phyloP scores from a whole-genome alignment of 2,797 vertebrate species.

The Bradypus variegatus region DNA sequence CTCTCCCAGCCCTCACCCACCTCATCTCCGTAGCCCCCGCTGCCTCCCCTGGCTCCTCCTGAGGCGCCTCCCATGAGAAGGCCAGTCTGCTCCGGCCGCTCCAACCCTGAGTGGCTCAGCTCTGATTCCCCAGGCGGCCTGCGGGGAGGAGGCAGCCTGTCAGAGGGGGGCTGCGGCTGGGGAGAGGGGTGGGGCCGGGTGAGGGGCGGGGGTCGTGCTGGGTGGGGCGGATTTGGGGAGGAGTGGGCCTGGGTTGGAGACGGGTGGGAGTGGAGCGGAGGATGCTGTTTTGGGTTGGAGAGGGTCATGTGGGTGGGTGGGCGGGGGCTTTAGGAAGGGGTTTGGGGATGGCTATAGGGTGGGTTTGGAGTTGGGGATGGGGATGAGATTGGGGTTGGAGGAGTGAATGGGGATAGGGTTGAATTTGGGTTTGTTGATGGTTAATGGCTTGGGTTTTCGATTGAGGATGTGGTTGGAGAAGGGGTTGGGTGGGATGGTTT shows the following conservation, averaged over 20 bases:
- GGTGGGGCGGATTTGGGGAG: background rate
- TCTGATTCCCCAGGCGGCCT: constrained; percentile 66
- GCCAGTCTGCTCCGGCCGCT: constrained; percentile 80
- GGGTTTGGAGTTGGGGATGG: background rate
- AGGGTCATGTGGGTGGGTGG: background rate
- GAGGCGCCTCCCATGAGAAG: constrained; percentile 73
- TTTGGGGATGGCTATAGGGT: background rate
- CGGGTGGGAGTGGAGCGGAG: background rate
- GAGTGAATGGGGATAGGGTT: background rate
- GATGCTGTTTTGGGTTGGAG: background rate
- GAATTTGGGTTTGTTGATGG: background rate
- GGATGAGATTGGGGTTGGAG: background rate
- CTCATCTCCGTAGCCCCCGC: constrained; percentile 44
- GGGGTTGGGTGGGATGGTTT: background rate
- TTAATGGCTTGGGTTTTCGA: background rate
- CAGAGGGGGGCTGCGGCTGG: background rate
- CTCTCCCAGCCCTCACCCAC: constrained; percentile 54
- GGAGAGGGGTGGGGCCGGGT: background rate
- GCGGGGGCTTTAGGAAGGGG: too few relatives aligned
- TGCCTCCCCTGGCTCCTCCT: constrained; percentile 33
- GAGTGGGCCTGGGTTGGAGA: background rate
- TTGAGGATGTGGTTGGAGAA: background rate
- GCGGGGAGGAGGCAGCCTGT: background rate
- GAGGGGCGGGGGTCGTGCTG: background rate
- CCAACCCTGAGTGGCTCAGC: constrained; percentile 78